These are phyloP conservation scores for Muraenolepis orangiensis DNA, from an alignment of 2,797 vertebrate genomes.

Conservation along the genomic window DNA sequence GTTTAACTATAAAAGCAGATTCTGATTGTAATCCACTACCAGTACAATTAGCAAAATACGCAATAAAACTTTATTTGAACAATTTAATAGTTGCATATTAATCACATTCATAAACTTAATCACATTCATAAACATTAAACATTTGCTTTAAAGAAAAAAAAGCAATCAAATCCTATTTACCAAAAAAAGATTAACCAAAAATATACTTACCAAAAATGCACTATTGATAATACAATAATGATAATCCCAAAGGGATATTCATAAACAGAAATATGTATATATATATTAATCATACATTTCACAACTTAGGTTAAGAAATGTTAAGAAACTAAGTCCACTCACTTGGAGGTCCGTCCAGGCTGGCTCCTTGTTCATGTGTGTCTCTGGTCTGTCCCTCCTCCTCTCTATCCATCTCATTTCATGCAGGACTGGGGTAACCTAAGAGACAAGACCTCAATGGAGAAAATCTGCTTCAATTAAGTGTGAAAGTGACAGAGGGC, in stretches of 20 bases:
- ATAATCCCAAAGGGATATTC: constrained; percentile 1
- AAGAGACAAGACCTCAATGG: constrained; percentile 78
- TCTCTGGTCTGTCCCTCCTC: constrained; percentile 59
- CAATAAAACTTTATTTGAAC: neutral
- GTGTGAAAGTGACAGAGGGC: constrained; percentile 75
- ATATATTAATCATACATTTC: neutral
- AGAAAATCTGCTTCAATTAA: constrained; percentile 82
- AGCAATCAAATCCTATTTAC: too few relatives aligned
- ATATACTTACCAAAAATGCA: neutral
- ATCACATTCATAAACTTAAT: too few relatives aligned
- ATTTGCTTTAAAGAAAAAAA: neutral
- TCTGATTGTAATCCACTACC: neutral
- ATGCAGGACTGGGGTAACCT: constrained; percentile 81
- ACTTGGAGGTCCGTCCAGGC: constrained; percentile 49
- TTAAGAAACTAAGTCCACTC: constrained; percentile 9
- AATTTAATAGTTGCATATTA: neutral
- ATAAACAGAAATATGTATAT: neutral
- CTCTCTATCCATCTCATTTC: constrained; percentile 78
- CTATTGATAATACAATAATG: neutral
- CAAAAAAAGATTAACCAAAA: neutral
- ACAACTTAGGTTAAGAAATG: neutral
- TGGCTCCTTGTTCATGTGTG: constrained; percentile 55
- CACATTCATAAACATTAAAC: neutral
- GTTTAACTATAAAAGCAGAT: too few relatives aligned
- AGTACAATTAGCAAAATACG: neutral